Evolutionary conservation across 2,113 vertebrate species (phyloP), one percentile per base, ranked within the genome.

Genomic region (Carassius gibelio): DNA sequence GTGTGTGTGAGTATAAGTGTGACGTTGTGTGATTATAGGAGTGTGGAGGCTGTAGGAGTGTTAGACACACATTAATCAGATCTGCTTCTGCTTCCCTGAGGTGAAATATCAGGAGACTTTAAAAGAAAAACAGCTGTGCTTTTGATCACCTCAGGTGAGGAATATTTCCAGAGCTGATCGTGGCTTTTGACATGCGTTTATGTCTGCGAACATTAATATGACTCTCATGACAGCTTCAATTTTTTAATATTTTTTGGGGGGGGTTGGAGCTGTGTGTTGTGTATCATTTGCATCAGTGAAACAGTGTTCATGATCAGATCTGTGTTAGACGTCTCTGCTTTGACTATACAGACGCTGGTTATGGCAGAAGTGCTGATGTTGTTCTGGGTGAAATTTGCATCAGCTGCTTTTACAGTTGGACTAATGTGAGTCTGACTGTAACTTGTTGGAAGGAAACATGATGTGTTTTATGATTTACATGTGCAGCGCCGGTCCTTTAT

Each of bases 351-450:
- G 69, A 72, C 4, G 19, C 1, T 45, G 38, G 0, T 13, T 36
- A 19, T 69, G 66, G 26, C 5, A 26, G 62, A 30, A 15, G 4
- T 26, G 2, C 26, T 8, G 8, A 30, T 52, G 45, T 6, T 52
- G 23, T 75, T 82, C 23, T 59, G 66, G 19, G 30, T 80, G 19
- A 59, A 11, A 82, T 89, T 81, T 87, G 88, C 86, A 82, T 81
- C 10, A 14, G 50, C 21, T 75, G n/a, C 42, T 72, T 30, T 72
- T 64, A 64, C 42, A 57, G 36, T 61, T 42, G 9, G 2, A 30
- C 21, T n/a, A 15, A 64, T 30, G 66, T 14, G 13, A 45, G 21
- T 62, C 9, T n/a, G 36, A 74, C 50, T 55, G 23, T 30, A 42
- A 68, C 81, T 36, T 8, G 7, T 21, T 23, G 8, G 42, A n/a